Conservation (phyloP, 2,113 vertebrate genomes). For the Marcusenius ussheri region DNA sequence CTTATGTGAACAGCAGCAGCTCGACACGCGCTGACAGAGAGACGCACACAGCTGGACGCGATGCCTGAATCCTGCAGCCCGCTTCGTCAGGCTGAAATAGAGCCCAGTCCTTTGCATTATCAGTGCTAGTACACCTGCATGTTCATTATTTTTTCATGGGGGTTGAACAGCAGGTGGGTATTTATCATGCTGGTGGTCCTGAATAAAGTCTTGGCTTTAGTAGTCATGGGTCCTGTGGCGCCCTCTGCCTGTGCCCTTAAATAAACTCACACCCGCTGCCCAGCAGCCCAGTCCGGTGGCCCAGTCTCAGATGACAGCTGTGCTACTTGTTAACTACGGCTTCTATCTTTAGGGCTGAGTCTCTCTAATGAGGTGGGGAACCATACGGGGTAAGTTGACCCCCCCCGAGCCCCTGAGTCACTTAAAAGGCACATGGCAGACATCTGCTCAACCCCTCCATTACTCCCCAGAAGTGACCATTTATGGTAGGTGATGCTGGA, state of each 20-base stretch:
- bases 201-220: not conserved
- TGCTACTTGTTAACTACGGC: not conserved
- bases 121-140: not conserved
- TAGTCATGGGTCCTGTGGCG: not conserved
- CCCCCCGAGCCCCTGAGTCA: not conserved
- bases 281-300: not conserved
- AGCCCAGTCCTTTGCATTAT: not conserved
- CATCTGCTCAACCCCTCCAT: not conserved
- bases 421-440: not conserved
- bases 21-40: not conserved
- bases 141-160: not conserved
- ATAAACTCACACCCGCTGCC: not conserved
- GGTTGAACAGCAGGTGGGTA: not conserved
- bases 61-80: not conserved
- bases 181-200: not conserved
- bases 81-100: not conserved
- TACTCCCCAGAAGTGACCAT: not conserved
- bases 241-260: not conserved
- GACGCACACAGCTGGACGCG: not conserved
- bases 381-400: conserved; percentile 9
- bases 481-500: not conserved
- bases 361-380: conserved; percentile 16
- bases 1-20: not conserved
- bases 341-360: conserved; percentile 27
- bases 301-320: not conserved